Evolutionary conservation across 2,888 invertebrate species (phyloP).

Genomic region (Galerucella pusilla): DNA sequence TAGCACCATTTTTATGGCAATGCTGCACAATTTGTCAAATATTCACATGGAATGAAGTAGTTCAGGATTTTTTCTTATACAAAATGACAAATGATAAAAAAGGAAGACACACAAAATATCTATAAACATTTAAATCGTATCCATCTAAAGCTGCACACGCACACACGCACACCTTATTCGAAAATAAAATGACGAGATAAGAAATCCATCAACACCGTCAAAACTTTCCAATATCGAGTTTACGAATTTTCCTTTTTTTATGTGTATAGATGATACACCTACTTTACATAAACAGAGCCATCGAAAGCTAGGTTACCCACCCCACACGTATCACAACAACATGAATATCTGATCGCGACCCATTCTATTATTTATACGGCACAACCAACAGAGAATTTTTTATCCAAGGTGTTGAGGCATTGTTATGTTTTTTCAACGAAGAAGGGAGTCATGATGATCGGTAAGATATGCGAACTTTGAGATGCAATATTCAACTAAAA

Average conservation of each 20-base stretch:
- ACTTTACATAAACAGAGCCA: slow-evolving; percentile 36
- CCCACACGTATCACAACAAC: slow-evolving; percentile 48
- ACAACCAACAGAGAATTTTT: slow-evolving; percentile 21
- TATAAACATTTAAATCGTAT: slow-evolving; percentile 3
- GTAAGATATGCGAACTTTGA: too few species aligned
- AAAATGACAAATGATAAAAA: too few species aligned
- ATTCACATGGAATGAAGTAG: too few species aligned
- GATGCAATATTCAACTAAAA: too few species aligned
- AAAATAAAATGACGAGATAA: slow-evolving; percentile 32
- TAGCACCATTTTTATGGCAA: too few species aligned
- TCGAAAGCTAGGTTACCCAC: slow-evolving; percentile 28
- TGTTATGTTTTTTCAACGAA: neutral
- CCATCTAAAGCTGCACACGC: neutral
- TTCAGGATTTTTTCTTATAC: too few species aligned
- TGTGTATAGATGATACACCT: slow-evolving; percentile 27
- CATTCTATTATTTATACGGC: slow-evolving; percentile 49
- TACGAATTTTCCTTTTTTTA: slow-evolving; percentile 28
- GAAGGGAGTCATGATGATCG: too few species aligned
- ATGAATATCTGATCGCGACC: slow-evolving; percentile 54
- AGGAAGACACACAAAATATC: neutral
- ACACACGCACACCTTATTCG: slow-evolving; percentile 4
- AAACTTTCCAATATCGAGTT: slow-evolving; percentile 31
- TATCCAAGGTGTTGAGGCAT: slow-evolving; percentile 15
- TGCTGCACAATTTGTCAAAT: too few species aligned
- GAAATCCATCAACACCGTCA: slow-evolving; percentile 34